A percentile compares a stretch with the other conserved stretches of the same genome.
These are phyloP conservation scores for Tetramorium bicarinatum DNA, from an alignment of 2,888 invertebrate genomes.

Conservation along the genomic window DNA sequence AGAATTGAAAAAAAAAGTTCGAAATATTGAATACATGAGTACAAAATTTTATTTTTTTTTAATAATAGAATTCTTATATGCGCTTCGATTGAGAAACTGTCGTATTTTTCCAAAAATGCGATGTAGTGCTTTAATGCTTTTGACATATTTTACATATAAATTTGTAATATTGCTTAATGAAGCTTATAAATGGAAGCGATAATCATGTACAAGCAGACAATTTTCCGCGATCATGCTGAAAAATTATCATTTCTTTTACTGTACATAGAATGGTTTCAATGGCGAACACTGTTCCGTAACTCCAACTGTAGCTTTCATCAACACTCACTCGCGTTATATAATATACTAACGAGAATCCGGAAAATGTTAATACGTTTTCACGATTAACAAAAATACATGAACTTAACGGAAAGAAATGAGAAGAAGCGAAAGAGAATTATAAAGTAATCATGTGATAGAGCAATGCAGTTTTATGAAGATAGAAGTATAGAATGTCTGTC, in stretches of 20 bases:
- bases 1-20: neutral
- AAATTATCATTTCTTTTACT: slow-evolving; percentile 46
- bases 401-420: neutral
- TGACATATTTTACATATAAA: neutral
- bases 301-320: slow-evolving; percentile 72
- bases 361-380: slow-evolving; percentile 26
- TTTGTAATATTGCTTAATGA: neutral
- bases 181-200: neutral
- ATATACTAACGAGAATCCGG: slow-evolving; percentile 47
- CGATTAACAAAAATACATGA: neutral
- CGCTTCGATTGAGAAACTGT: neutral
- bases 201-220: neutral
- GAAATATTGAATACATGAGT: neutral
- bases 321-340: slow-evolving; percentile 73
- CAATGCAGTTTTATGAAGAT: neutral
- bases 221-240: neutral
- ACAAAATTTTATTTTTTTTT: neutral
- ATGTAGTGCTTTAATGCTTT: neutral
- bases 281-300: slow-evolving; percentile 67
- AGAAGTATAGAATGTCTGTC: neutral
- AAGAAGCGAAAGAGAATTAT: neutral
- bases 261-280: slow-evolving; percentile 64
- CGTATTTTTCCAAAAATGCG: neutral
- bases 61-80: neutral
- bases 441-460: neutral